phyloP scores from a whole-genome alignment of 2,797 vertebrate genomes.

The Loriculus beryllinus region DNA sequence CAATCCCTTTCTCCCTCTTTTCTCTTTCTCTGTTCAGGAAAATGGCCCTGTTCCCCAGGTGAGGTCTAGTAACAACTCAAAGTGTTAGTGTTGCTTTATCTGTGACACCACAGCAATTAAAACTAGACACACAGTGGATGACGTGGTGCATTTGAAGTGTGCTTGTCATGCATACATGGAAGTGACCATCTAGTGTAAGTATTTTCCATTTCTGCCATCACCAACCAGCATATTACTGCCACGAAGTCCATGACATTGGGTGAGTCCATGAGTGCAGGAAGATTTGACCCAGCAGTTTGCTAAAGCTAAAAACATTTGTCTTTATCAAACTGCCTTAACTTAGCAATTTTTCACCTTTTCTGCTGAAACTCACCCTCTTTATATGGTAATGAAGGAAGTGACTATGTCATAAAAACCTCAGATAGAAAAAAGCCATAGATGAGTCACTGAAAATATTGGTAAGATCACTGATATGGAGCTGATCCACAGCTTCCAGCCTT shows the following conservation, averaged over 20 bases:
- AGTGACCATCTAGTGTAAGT: neutral
- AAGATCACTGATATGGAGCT: neutral
- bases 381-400: constrained; percentile 27
- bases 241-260: neutral
- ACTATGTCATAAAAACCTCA: neutral
- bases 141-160: neutral
- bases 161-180: neutral
- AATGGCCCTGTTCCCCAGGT: neutral
- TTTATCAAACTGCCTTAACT: neutral
- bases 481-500: constrained; percentile 20
- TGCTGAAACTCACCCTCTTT: neutral
- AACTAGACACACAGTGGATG: neutral
- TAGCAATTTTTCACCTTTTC: neutral
- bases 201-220: neutral
- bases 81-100: neutral
- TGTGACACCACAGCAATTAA: neutral
- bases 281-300: neutral
- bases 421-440: constrained; percentile 8
- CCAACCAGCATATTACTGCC: neutral
- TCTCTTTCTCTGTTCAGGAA: neutral
- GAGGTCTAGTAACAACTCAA: neutral
- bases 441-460: constrained; percentile 53
- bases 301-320: neutral
- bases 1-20: neutral
- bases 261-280: neutral